Evolutionary conservation across 1,140 invertebrate species (phyloP), one percentile per base, ranked within the genome.

Genomic region (Drosophila littoralis): DNA sequence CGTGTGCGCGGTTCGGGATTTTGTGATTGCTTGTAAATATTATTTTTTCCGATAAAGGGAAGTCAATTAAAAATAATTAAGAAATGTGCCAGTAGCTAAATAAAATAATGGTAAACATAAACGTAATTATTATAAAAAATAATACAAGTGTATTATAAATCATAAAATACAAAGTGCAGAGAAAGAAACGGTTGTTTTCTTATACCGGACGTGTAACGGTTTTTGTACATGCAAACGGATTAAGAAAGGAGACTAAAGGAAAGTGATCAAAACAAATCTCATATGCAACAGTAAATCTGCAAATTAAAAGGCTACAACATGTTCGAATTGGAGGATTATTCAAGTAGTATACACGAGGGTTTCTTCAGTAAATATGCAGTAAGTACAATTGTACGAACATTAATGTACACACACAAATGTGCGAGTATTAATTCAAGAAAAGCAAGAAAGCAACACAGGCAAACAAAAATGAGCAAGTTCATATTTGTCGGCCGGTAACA

Each of bases 341-440:
- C 91, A 28, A 88, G 82, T 68, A 75, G 90, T 42, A 91, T 91
- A 58, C 91, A 92, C 66, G 91, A 92, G 66, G 82, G 90, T 35
- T 90, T 92, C 59, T 89, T 92, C 73, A 92, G 75, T 66, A 92
- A 92, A 89, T 91, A 92, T 83, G 81, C 91, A 67, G 91, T 92
- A 64, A 88, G 91, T 72, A 59, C 43, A 64, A 48, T 55, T 7
- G 36, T 33, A 33, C n/a, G 22, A 38, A 4, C 51, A 46, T 38
- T 13, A 40, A 48, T 36, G n/a, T n/a, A 48, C 13, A 51, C 15
- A n/a, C 38, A 28, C 10, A 52, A 52, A 7, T 60, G 45, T 33
- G 57, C 15, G 42, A 58, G 59, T 75, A 74, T 77, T 77, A 74
- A 65, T 63, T 77, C 64, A 70, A 59, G 66, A 69, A 64, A 75